These are phyloP conservation scores for Pteropus rufus DNA, from an alignment of 2,797 vertebrate genomes.

Conservation along the genomic window DNA sequence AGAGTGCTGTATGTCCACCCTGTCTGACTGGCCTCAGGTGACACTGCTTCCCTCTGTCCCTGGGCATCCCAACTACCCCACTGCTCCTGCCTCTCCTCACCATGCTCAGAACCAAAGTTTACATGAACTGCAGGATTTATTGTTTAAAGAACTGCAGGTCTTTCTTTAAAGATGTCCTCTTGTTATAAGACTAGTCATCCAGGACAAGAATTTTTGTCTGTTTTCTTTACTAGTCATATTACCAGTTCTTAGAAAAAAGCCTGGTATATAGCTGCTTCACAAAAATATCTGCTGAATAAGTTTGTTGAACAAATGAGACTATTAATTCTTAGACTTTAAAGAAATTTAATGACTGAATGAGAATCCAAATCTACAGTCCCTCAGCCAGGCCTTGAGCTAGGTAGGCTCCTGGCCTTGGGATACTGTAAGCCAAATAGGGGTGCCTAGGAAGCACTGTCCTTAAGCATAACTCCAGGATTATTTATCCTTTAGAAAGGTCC, in stretches of 20 bases:
- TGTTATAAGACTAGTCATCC: not conserved
- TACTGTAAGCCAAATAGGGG: not conserved
- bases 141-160: not conserved
- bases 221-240: not conserved
- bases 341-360: not conserved
- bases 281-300: not conserved
- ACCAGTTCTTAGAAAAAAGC: not conserved
- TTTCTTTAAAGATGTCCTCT: not conserved
- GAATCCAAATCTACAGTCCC: not conserved
- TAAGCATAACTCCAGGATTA: not conserved
- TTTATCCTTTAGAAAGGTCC: not conserved
- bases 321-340: not conserved
- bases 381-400: not conserved
- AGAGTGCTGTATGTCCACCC: not conserved
- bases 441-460: not conserved
- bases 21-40: not conserved
- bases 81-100: not conserved
- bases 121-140: not conserved
- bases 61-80: too few relatives aligned
- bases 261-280: not conserved
- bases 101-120: not conserved
- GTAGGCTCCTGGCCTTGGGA: not conserved
- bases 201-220: not conserved
- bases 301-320: not conserved
- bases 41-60: not conserved